phyloP scores from a whole-genome alignment of 2,113 vertebrate species.

The Parus major region DNA sequence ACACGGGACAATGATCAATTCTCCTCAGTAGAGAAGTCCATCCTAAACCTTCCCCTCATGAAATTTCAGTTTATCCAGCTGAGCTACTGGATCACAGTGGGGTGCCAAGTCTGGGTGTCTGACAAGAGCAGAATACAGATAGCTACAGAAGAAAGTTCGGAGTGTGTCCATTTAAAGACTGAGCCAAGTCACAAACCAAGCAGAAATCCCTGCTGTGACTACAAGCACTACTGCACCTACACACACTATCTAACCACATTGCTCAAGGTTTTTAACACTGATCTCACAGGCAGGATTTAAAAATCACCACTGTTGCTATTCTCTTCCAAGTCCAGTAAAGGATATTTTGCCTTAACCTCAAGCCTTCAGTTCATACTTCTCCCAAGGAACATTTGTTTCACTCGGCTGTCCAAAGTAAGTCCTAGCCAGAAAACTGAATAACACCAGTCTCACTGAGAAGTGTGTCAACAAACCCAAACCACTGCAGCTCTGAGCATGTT shows the following conservation, averaged over 20 bases:
- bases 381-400: constrained; percentile 1
- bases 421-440: neutral
- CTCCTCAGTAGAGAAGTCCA: neutral
- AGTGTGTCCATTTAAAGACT: neutral
- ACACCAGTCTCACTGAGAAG: neutral
- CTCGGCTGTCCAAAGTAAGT: neutral
- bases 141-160: neutral
- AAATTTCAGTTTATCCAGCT: neutral
- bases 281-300: neutral
- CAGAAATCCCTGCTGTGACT: neutral
- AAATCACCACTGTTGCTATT: neutral
- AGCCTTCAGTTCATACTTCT: neutral
- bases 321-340: neutral
- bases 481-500: neutral
- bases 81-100: neutral
- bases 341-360: neutral
- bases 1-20: accelerated
- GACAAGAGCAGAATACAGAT: neutral
- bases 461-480: constrained; percentile 11
- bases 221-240: neutral
- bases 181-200: neutral
- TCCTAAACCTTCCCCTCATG: neutral
- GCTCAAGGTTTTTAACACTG: neutral
- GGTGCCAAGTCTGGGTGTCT: neutral
- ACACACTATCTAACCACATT: neutral